Evolutionary conservation across 2,888 invertebrate species (phyloP).

Genomic region (Drosophila mayaguana): DNA sequence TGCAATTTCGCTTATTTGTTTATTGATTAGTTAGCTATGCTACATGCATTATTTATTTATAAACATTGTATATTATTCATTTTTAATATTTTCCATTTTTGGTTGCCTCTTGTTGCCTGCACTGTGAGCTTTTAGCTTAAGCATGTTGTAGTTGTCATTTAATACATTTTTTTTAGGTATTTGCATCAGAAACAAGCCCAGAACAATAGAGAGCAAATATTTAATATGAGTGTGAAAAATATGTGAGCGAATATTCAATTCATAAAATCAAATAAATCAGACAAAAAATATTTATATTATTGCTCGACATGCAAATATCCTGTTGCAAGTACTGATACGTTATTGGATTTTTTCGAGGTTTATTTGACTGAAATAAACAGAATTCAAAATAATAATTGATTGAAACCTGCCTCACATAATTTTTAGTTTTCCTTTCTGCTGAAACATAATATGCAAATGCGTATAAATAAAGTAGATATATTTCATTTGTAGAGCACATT

Average conservation of each 20-base stretch:
- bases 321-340: no score
- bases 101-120: slow-evolving; percentile 34
- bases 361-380: no score
- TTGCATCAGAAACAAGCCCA: neutral
- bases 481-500: neutral
- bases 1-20: slow-evolving; percentile 39
- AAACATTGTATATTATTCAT: neutral
- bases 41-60: slow-evolving; percentile 14
- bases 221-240: neutral
- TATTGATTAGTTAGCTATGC: slow-evolving; percentile 30
- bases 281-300: no score
- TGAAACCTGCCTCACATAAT: no score
- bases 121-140: slow-evolving; percentile 11
- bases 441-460: neutral
- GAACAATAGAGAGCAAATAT: neutral
- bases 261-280: neutral
- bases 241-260: neutral
- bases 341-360: no score
- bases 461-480: neutral
- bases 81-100: slow-evolving; percentile 9
- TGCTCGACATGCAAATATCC: no score
- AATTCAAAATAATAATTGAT: no score
- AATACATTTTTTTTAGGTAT: neutral
- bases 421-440: no score
- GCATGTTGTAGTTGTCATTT: slow-evolving; percentile 32